These are phyloP conservation scores for Oplegnathus fasciatus DNA, from an alignment of 2,113 vertebrate species.

Conservation along the genomic window DNA sequence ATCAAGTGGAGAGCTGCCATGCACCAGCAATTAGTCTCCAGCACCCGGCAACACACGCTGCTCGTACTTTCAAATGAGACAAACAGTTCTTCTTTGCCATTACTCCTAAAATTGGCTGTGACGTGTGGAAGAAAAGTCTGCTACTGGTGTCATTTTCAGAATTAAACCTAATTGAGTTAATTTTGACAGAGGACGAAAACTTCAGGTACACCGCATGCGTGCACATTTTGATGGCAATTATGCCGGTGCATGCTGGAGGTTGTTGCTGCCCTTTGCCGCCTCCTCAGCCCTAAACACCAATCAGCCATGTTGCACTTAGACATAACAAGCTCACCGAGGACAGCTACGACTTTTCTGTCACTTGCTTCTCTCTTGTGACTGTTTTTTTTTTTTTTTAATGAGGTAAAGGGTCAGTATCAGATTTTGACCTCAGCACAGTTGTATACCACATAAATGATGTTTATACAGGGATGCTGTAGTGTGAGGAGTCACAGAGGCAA, in stretches of 20 bases:
- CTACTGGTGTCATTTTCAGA: conserved; percentile 29
- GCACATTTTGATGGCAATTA: conserved; percentile 50
- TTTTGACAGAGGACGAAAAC: conserved; percentile 23
- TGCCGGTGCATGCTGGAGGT: neutral
- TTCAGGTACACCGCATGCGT: conserved; percentile 9
- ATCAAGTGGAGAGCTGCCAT: conserved; percentile 54
- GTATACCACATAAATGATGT: conserved; percentile 36
- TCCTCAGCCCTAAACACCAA: conserved; percentile 63
- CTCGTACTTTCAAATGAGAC: conserved; percentile 37
- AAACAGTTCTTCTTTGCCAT: conserved; percentile 3
- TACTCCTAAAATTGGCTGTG: neutral
- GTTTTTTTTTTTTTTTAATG: conserved; percentile 64
- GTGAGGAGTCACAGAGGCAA: conserved; percentile 14
- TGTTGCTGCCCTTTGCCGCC: conserved; percentile 53
- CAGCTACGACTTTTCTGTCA: conserved; percentile 34
- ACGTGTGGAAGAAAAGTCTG: conserved; percentile 6
- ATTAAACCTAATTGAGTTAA: conserved; percentile 61
- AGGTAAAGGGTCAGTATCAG: conserved; percentile 61
- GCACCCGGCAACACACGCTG: conserved; percentile 12
- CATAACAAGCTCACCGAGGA: conserved; percentile 66
- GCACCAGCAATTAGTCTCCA: conserved; percentile 59
- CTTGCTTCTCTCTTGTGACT: conserved; percentile 20
- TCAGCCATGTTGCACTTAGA: conserved; percentile 51
- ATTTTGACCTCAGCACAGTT: conserved; percentile 42
- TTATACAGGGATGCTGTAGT: neutral